Conservation (phyloP, 2,888 invertebrate species). For the Sphinx pinastri region DNA sequence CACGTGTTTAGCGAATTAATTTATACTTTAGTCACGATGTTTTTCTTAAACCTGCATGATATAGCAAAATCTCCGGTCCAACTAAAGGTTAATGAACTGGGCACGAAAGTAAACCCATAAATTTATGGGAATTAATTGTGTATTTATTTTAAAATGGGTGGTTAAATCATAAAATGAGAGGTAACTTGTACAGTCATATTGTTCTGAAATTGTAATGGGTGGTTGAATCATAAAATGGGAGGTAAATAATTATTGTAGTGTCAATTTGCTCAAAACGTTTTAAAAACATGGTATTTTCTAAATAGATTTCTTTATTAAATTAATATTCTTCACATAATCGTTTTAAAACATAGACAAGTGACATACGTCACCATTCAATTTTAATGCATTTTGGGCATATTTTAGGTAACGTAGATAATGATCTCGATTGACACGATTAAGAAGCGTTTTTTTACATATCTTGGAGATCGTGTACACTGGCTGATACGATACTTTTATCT, state of each 20-base stretch:
- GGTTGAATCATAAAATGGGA: background rate
- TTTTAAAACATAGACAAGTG: no score
- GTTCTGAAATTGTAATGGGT: background rate
- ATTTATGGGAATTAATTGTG: background rate
- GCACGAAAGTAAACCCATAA: constrained; percentile 5
- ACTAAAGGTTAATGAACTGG: constrained; percentile 7
- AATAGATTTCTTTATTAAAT: no score
- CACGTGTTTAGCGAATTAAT: background rate
- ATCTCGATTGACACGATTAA: no score
- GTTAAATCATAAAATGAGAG: background rate
- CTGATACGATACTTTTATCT: no score
- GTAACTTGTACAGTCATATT: background rate
- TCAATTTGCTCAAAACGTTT: background rate
- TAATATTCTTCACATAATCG: no score
- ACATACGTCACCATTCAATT: no score
- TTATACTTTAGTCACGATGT: background rate
- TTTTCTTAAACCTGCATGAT: background rate
- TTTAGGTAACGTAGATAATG: no score
- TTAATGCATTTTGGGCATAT: no score
- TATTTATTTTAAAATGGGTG: constrained; percentile 1
- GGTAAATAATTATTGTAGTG: background rate
- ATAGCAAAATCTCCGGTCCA: constrained; percentile 1
- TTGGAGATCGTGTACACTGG: no score
- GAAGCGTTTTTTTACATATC: no score
- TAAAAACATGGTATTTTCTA: background rate